Evolutionary conservation across 2,888 invertebrate genomes (phyloP).

Genomic region (Sinopyrophorus schimmeli): DNA sequence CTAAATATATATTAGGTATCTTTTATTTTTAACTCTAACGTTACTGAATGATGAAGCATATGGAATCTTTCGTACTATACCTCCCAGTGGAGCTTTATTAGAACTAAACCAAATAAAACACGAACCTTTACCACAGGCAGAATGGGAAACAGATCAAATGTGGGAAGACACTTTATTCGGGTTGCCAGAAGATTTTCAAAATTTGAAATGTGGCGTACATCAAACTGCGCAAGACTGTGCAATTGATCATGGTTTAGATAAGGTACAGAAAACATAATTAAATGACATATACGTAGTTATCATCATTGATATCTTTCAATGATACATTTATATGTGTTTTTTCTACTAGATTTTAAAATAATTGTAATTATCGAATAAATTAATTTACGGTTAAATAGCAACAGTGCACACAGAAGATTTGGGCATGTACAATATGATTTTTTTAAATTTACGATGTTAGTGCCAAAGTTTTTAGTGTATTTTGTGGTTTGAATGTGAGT

Average conservation of each 20-base stretch:
- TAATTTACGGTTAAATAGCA: too few relatives aligned
- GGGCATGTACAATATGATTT: too few relatives aligned
- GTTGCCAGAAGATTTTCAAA: slow-evolving; percentile 51
- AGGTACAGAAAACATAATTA: slow-evolving; percentile 39
- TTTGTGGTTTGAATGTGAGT: too few relatives aligned
- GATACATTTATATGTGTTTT: too few relatives aligned
- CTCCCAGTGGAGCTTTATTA: slow-evolving; percentile 51
- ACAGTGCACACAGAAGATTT: too few relatives aligned
- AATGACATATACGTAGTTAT: too few relatives aligned
- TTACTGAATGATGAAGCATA: slow-evolving; percentile 54
- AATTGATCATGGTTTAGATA: slow-evolving; percentile 49
- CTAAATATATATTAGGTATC: slow-evolving; percentile 44
- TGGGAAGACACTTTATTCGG: slow-evolving; percentile 54
- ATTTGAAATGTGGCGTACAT: slow-evolving; percentile 49
- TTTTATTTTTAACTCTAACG: slow-evolving; percentile 52
- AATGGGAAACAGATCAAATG: slow-evolving; percentile 56
- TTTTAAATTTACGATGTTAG: too few relatives aligned
- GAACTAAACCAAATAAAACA: slow-evolving; percentile 48
- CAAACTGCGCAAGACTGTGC: slow-evolving; percentile 41
- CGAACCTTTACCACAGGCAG: slow-evolving; percentile 45
- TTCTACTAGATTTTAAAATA: too few relatives aligned
- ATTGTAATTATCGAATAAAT: too few relatives aligned
- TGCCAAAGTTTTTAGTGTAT: too few relatives aligned
- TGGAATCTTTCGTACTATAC: slow-evolving; percentile 50
- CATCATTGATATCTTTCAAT: too few relatives aligned